A percentile compares a stretch with the other conserved stretches of the same genome.
These are phyloP conservation scores for Leptopilina boulardi DNA, from an alignment of 1,140 invertebrate genomes.

Conservation along the genomic window DNA sequence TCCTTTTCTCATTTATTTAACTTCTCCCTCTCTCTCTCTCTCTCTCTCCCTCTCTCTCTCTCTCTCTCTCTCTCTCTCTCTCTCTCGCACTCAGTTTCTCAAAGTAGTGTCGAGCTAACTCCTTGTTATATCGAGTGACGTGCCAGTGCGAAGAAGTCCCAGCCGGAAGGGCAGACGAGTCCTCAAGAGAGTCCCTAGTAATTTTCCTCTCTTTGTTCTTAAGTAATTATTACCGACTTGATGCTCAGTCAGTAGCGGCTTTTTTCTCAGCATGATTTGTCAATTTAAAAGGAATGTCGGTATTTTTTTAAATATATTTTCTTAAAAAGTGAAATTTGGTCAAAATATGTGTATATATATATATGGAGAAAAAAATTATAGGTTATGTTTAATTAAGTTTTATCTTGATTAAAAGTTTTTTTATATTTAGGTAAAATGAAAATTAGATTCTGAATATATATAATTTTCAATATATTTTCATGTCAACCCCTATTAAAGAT, in stretches of 20 bases:
- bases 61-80: neutral
- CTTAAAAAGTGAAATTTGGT: too few relatives aligned
- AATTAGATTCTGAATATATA: too few relatives aligned
- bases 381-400: too few relatives aligned
- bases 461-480: too few relatives aligned
- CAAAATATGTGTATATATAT: too few relatives aligned
- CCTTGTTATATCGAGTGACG: slow-evolving; percentile 28
- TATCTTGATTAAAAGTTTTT: too few relatives aligned
- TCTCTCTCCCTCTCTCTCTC: neutral
- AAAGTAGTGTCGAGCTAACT: slow-evolving; percentile 30
- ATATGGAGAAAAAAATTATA: too few relatives aligned
- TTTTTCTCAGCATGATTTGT: slow-evolving; percentile 27
- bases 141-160: neutral
- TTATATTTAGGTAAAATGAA: too few relatives aligned
- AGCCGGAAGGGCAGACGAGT: slow-evolving; percentile 11
- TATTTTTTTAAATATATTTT: too few relatives aligned
- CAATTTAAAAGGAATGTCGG: slow-evolving; percentile 36
- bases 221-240: neutral
- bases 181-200: neutral
- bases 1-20: neutral
- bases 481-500: too few relatives aligned
- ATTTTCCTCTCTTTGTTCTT: slow-evolving; percentile 13
- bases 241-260: slow-evolving; percentile 14
- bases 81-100: slow-evolving; percentile 15
- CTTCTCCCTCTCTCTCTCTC: neutral